Conservation (phyloP, 2,888 invertebrate species). For the Nezara viridula region DNA sequence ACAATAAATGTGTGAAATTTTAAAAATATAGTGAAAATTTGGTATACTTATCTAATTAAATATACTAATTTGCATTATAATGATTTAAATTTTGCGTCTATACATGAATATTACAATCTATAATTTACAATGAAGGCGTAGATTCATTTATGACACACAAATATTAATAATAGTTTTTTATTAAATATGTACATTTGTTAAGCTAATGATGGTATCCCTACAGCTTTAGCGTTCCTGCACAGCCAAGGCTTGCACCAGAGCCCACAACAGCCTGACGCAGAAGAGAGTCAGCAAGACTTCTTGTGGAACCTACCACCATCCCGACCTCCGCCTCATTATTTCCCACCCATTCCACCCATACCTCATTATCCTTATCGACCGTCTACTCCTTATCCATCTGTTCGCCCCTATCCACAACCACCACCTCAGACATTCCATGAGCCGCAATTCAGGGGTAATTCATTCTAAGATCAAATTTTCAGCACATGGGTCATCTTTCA, state of each 20-base stretch:
- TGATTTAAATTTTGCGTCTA: too few species aligned
- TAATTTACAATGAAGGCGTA: too few species aligned
- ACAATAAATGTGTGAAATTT: too few species aligned
- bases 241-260: constrained; percentile 60
- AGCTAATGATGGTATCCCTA: constrained; percentile 42
- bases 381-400: constrained; percentile 53
- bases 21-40: too few species aligned
- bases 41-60: too few species aligned
- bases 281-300: constrained; percentile 63
- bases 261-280: constrained; percentile 33
- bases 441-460: constrained; percentile 64
- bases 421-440: constrained; percentile 56
- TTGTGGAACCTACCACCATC: constrained; percentile 62
- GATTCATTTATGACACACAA: too few species aligned
- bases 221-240: constrained; percentile 64
- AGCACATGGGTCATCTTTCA: constrained; percentile 53
- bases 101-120: too few species aligned
- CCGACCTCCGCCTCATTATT: constrained; percentile 59
- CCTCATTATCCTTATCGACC: constrained; percentile 60
- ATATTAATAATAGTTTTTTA: too few species aligned
- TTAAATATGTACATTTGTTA: background rate
- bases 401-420: constrained; percentile 62
- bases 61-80: too few species aligned
- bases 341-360: constrained; percentile 60
- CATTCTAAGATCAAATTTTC: constrained; percentile 45